These are phyloP conservation scores for Malurus melanocephalus DNA, from an alignment of 2,113 vertebrate genomes.

Conservation along the genomic window DNA sequence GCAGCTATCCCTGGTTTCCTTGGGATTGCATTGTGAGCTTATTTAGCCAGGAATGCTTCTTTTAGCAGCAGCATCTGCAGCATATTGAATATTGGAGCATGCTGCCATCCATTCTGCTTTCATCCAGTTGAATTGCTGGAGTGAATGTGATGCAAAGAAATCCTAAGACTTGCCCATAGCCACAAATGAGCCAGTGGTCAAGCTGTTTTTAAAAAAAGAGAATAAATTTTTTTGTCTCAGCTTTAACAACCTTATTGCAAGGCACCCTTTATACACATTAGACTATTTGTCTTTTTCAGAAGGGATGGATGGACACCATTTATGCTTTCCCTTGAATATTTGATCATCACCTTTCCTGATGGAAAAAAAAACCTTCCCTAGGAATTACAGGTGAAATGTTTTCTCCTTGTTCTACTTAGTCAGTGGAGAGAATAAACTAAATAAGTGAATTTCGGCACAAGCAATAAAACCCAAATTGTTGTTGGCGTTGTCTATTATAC, in stretches of 20 bases:
- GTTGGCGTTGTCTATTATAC: background rate
- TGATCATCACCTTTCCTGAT: background rate
- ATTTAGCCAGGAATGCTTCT: constrained; percentile 30
- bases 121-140: constrained; percentile 17
- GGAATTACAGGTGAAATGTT: background rate
- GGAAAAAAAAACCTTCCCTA: background rate
- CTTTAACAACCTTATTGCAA: background rate
- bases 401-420: background rate
- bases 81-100: constrained; percentile 31
- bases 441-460: background rate
- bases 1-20: background rate
- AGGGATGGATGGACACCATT: background rate
- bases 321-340: background rate
- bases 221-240: background rate
- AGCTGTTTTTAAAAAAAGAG: background rate
- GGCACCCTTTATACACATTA: background rate
- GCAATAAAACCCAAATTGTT: background rate
- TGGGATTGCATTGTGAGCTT: constrained; percentile 8
- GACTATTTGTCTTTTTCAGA: background rate
- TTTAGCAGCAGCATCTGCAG: constrained; percentile 34
- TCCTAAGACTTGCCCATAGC: background rate
- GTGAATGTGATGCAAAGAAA: constrained; percentile 5
- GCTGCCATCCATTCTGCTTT: constrained; percentile 25
- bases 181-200: background rate
- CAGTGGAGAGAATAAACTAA: background rate